Evolutionary conservation across 2,113 vertebrate species (phyloP), one percentile per base, ranked within the genome.

Genomic region (Rostratula benghalensis): DNA sequence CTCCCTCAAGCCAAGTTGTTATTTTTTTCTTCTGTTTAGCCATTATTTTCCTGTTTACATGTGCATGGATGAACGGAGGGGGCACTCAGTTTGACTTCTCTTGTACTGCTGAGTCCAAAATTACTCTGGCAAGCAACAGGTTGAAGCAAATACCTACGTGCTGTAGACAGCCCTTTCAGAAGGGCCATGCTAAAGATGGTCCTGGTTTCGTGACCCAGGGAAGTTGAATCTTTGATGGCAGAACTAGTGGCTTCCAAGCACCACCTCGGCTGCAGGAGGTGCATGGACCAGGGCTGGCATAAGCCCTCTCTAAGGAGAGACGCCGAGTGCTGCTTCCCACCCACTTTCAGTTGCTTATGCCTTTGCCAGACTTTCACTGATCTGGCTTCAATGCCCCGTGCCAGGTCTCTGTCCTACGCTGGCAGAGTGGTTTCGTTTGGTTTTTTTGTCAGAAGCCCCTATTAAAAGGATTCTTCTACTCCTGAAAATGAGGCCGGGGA

Each of bases 321-420:
- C 0, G 1, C 27, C 0, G 0, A 24, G 30, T 9, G 16, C 76
- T 87, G 91, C 86, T 31, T 35, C 30, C 60, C 69, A 73, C 21
- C 21, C 0, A 0, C 76, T 46, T 33, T 35, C 57, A 21, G 20
- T 7, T 11, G 7, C 33, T 83, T 24, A 41, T 1, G 2, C 56
- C 53, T 88, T 61, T 68, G 59, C 63, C 79, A 80, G 1, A 80
- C 28, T 93, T 57, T 22, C 68, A 75, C 33, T 43, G 45, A 19
- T 6, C 6, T 53, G 74, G 27, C 69, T 94, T 83, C 17, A 1
- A 21, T 59, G n/a, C 45, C n/a, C 35, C 1, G 1, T 39, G 63
- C 28, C 4, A 9, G 24, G 76, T 86, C 59, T 63, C 75, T 15
- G 24, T 35, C 75, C 82, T 48, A 76, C 24, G 61, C 24, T 1